A percentile compares a stretch with the other conserved stretches of the same genome.
Evolutionary conservation across 2,797 vertebrate genomes (phyloP).

Genomic region (Chrysocyon brachyurus): DNA sequence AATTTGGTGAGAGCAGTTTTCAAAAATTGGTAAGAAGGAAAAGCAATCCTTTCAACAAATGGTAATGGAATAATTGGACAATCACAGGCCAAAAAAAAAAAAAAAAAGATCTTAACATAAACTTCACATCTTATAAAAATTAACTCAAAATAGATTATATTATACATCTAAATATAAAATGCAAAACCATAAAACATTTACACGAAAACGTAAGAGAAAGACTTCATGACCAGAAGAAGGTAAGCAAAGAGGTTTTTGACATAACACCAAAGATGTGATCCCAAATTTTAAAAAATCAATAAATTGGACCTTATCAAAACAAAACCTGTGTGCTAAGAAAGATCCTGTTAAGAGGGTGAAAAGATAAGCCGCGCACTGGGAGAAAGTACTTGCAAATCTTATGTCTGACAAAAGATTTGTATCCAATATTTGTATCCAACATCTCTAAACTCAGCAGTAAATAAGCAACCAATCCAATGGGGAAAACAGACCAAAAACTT

Average conservation of each 20-base stretch:
- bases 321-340: background rate
- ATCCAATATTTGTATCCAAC: background rate
- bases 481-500: background rate
- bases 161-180: background rate
- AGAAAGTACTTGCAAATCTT: background rate
- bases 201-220: background rate
- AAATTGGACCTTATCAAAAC: background rate
- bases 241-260: background rate
- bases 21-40: background rate
- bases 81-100: background rate
- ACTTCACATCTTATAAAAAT: background rate
- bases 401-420: background rate
- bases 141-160: background rate
- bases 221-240: background rate
- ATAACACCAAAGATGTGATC: background rate
- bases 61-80: background rate
- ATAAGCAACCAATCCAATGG: background rate
- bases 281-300: background rate
- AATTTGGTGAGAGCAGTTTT: background rate
- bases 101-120: background rate
- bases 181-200: background rate
- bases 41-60: constrained; percentile 13
- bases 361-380: background rate
- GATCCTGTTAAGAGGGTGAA: background rate
- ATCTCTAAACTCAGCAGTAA: background rate